These are phyloP conservation scores for Chloropsis cyanopogon DNA, from an alignment of 2,113 vertebrate species.

Conservation along the genomic window DNA sequence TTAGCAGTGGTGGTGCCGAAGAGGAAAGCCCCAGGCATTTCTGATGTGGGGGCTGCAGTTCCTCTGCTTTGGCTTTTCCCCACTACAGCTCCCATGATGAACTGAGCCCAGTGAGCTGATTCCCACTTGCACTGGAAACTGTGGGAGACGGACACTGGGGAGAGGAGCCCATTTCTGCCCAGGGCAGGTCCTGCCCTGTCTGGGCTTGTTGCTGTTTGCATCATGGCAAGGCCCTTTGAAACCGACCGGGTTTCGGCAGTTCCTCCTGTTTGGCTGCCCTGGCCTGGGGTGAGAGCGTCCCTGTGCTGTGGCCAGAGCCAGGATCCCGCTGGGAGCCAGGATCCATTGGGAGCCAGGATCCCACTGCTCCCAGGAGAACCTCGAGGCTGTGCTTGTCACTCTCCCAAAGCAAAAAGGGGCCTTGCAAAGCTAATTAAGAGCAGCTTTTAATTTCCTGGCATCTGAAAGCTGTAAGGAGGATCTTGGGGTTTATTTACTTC, in stretches of 20 bases:
- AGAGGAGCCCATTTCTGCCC: not conserved
- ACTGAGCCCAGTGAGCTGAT: not conserved
- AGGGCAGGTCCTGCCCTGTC: not conserved
- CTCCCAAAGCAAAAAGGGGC: slow-evolving; percentile 25
- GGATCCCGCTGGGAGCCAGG: not conserved
- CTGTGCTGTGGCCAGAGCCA: accelerated
- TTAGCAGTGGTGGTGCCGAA: not conserved
- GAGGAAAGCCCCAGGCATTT: not conserved
- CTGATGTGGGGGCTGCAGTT: not conserved
- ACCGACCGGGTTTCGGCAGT: not conserved
- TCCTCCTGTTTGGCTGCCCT: not conserved
- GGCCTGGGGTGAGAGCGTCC: not conserved
- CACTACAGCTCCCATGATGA: not conserved
- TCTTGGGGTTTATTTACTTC: not conserved
- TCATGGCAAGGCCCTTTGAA: not conserved
- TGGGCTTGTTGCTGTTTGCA: not conserved
- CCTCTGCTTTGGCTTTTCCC: not conserved
- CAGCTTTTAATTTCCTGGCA: slow-evolving; percentile 47
- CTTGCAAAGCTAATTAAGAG: slow-evolving; percentile 24
- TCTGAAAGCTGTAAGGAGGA: not conserved
- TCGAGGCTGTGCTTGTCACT: not conserved
- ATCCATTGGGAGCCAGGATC: too few species aligned
- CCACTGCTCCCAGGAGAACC: not conserved
- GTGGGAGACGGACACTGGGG: not conserved
- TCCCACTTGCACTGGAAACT: accelerated